phyloP scores from a whole-genome alignment of 2,113 vertebrate species.

The Nothocercus nigrocapillus region DNA sequence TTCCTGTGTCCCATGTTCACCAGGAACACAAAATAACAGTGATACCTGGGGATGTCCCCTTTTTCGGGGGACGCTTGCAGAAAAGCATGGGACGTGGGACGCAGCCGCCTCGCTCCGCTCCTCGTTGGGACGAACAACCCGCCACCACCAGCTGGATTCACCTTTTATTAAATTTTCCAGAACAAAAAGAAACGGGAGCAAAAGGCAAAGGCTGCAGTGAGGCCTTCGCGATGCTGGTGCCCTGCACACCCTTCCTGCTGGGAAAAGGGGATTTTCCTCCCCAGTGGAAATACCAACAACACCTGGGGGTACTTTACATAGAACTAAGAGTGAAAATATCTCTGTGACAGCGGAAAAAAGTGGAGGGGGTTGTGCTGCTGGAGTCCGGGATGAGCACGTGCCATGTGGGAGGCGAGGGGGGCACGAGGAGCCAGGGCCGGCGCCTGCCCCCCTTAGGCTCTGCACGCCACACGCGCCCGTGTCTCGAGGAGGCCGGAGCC shows the following conservation, averaged over 20 bases:
- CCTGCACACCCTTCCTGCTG: background rate
- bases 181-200: constrained; percentile 6
- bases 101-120: background rate
- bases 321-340: background rate
- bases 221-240: background rate
- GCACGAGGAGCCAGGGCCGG: too few relatives aligned
- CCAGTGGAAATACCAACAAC: background rate
- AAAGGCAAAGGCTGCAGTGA: background rate
- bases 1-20: background rate
- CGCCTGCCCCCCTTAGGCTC: too few relatives aligned
- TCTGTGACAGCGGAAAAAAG: background rate
- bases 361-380: fast-evolving
- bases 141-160: constrained; percentile 14
- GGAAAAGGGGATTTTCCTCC: background rate
- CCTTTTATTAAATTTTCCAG: constrained; percentile 53
- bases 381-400: background rate
- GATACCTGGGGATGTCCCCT: background rate
- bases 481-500: too few relatives aligned
- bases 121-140: background rate
- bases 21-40: too few relatives aligned
- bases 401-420: fast-evolving
- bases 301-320: background rate
- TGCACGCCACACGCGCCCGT: background rate
- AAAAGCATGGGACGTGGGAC: background rate
- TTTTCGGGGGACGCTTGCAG: background rate